A percentile compares a stretch with the other conserved stretches of the same genome.
These are phyloP conservation scores for Beaufortia kweichowensis DNA, from an alignment of 2,113 vertebrate genomes.

Conservation along the genomic window DNA sequence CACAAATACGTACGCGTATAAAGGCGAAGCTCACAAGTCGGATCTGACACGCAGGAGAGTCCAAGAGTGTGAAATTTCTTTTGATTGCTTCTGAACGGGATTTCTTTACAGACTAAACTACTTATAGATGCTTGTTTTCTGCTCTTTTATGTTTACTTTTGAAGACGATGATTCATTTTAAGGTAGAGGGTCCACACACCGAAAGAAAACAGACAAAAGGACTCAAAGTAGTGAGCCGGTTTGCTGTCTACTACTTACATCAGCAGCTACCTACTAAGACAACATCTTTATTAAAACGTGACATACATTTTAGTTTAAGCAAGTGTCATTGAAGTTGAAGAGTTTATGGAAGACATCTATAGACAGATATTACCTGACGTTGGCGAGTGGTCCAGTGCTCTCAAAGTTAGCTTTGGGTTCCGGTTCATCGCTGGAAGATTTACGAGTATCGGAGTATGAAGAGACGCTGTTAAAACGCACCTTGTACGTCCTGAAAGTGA, in stretches of 20 bases:
- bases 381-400: conserved; percentile 91
- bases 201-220: not conserved
- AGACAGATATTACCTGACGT: conserved; percentile 82
- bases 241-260: too few relatives aligned
- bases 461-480: conserved; percentile 98
- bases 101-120: conserved; percentile 4
- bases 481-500: conserved; percentile 89
- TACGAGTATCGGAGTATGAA: conserved; percentile 88
- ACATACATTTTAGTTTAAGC: too few relatives aligned
- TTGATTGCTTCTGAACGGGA: conserved; percentile 28
- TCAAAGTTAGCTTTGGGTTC: conserved; percentile 90
- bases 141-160: not conserved
- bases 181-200: not conserved
- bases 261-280: too few relatives aligned
- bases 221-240: not conserved
- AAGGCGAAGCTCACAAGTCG: conserved; percentile 20
- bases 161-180: not conserved
- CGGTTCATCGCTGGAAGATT: conserved; percentile 86
- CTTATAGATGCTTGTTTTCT: conserved; percentile 1
- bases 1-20: not conserved
- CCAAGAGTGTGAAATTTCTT: conserved; percentile 14
- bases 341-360: not conserved
- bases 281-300: too few relatives aligned
- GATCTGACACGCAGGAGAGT: not conserved
- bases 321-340: too few relatives aligned